Evolutionary conservation across 2,113 vertebrate genomes (phyloP).

Genomic region (Meles meles): DNA sequence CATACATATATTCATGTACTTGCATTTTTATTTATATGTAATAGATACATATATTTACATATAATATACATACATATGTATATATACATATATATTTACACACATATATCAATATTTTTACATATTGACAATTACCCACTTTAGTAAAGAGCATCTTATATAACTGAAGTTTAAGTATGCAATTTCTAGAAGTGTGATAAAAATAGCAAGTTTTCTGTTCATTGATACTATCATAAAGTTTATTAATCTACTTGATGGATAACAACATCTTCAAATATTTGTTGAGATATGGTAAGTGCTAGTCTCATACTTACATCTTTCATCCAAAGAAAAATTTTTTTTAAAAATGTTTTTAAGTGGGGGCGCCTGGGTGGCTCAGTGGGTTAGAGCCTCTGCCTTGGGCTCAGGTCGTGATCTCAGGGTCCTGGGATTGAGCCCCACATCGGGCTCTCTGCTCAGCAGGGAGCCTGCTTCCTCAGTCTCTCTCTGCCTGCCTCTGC

Average conservation of each 20-base stretch:
- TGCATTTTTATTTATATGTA: not conserved
- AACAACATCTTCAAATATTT: not conserved
- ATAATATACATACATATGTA: not conserved
- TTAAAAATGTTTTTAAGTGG: not conserved
- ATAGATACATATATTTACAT: not conserved
- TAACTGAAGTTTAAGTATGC: not conserved
- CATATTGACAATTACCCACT: not conserved
- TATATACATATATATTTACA: not conserved
- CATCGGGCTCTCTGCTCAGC: too few relatives aligned
- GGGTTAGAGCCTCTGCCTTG: too few relatives aligned
- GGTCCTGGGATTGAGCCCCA: too few relatives aligned
- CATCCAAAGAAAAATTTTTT: not conserved
- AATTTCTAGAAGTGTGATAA: not conserved
- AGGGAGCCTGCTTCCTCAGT: too few relatives aligned
- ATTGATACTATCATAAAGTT: not conserved
- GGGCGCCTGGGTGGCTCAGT: too few relatives aligned
- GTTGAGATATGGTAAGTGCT: not conserved
- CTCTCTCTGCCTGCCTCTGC: too few relatives aligned
- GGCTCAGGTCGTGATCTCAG: too few relatives aligned
- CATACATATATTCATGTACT: not conserved
- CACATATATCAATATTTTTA: not conserved
- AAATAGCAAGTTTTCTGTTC: not conserved
- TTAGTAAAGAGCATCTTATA: not conserved
- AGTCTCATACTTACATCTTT: not conserved
- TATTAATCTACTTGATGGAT: not conserved